A percentile compares a stretch with the other conserved stretches of the same genome.
These are phyloP conservation scores for Plutella xylostella DNA, from an alignment of 2,888 invertebrate genomes.

Conservation along the genomic window DNA sequence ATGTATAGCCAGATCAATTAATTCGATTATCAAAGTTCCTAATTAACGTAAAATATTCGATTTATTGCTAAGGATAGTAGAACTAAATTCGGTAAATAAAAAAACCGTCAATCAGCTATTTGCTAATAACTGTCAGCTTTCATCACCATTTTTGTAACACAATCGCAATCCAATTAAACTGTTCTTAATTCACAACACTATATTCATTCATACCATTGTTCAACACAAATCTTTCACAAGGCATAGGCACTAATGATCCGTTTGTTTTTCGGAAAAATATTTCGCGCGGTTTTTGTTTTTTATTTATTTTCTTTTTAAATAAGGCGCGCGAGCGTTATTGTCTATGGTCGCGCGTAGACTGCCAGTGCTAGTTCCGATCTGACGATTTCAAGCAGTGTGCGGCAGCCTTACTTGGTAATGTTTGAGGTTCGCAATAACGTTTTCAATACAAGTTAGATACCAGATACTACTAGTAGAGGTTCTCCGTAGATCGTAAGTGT, in stretches of 20 bases:
- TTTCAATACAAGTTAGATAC: no score
- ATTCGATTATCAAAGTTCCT: no score
- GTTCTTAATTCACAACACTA: not conserved
- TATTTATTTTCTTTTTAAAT: slow-evolving; percentile 6
- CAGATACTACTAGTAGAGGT: no score
- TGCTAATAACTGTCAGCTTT: not conserved
- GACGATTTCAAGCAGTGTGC: not conserved
- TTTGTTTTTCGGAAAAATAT: not conserved
- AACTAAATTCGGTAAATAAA: no score
- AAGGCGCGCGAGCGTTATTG: slow-evolving; percentile 29
- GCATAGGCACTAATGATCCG: no score
- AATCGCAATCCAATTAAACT: slow-evolving; percentile 1
- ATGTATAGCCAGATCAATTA: no score
- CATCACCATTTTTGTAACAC: not conserved
- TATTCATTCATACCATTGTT: not conserved
- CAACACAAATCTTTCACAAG: no score
- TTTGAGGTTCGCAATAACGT: no score
- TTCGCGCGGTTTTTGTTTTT: slow-evolving; percentile 14
- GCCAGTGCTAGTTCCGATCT: slow-evolving; percentile 19
- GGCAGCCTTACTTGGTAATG: slow-evolving; percentile 2
- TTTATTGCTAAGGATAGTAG: no score
- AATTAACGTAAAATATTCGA: no score
- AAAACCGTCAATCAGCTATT: not conserved
- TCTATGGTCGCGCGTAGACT: slow-evolving; percentile 42
- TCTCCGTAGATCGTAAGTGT: no score